These are phyloP conservation scores for Anthoscopus minutus DNA, from an alignment of 2,113 vertebrate species.

Conservation along the genomic window DNA sequence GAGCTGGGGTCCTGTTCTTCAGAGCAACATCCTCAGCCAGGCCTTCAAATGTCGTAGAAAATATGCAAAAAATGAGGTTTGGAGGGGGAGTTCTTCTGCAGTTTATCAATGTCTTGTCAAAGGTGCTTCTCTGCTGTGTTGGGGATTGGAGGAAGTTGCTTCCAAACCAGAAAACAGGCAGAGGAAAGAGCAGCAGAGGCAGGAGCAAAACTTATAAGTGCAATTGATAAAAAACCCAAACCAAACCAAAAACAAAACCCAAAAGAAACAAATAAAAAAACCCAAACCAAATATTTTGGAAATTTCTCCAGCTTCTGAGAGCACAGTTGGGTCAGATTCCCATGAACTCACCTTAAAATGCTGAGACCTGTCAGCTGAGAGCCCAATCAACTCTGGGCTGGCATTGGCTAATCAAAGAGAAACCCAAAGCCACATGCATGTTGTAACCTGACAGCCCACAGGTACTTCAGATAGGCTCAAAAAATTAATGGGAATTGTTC, in stretches of 20 bases:
- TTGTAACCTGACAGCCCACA: constrained; percentile 1
- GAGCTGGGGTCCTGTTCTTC: background rate
- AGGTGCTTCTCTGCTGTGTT: background rate
- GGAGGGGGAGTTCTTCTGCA: background rate
- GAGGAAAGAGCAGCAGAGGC: background rate
- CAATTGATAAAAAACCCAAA: background rate
- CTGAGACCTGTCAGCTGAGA: background rate
- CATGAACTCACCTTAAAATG: background rate
- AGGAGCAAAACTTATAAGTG: background rate
- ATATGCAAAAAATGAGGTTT: background rate
- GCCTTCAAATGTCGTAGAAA: background rate
- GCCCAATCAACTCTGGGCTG: background rate
- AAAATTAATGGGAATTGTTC: background rate
- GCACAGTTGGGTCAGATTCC: background rate
- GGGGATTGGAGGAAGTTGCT: background rate
- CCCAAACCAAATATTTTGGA: background rate
- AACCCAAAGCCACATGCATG: background rate
- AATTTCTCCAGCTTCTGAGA: background rate
- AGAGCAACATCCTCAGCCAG: background rate
- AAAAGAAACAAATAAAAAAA: background rate
- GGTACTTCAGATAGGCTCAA: background rate
- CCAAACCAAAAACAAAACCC: background rate
- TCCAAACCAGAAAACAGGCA: background rate
- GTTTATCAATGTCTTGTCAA: background rate
- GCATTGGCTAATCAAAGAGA: background rate